Evolutionary conservation across 2,888 invertebrate genomes (phyloP).

Genomic region (Clivina fossor): DNA sequence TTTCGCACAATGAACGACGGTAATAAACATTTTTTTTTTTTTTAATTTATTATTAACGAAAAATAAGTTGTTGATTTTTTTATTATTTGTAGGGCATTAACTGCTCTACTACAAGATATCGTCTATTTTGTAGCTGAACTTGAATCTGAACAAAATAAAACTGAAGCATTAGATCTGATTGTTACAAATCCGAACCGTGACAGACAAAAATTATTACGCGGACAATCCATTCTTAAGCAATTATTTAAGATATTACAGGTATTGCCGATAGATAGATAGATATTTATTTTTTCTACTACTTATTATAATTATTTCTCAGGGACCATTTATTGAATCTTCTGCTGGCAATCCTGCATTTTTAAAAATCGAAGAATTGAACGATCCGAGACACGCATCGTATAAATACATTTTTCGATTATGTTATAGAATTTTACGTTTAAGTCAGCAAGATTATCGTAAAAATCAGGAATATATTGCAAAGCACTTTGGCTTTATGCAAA

Average conservation of each 20-base stretch:
- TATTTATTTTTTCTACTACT: slow-evolving; percentile 12
- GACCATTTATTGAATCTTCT: slow-evolving; percentile 72
- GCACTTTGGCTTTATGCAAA: slow-evolving; percentile 99
- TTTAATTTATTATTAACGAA: too few relatives aligned
- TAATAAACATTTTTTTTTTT: slow-evolving; percentile 45
- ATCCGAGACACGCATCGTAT: slow-evolving; percentile 89
- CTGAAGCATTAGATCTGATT: slow-evolving; percentile 87
- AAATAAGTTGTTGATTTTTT: too few relatives aligned
- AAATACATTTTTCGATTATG: slow-evolving; percentile 96
- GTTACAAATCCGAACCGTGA: slow-evolving; percentile 90
- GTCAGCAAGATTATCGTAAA: slow-evolving; percentile 97
- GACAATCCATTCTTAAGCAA: slow-evolving; percentile 95
- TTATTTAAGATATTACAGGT: slow-evolving; percentile 84
- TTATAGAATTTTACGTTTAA: slow-evolving; percentile 89
- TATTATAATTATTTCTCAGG: slow-evolving; percentile 53
- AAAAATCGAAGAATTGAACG: slow-evolving; percentile 85
- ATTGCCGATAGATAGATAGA: slow-evolving; percentile 36
- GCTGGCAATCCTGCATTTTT: slow-evolving; percentile 77
- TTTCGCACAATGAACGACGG: slow-evolving; percentile 91
- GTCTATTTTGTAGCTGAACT: slow-evolving; percentile 96
- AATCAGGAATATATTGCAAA: slow-evolving; percentile 99
- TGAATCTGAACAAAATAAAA: slow-evolving; percentile 92
- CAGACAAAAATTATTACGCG: slow-evolving; percentile 92
- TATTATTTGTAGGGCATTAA: slow-evolving; percentile 69
- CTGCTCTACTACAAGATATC: slow-evolving; percentile 87